phyloP scores from a whole-genome alignment of 2,113 vertebrate genomes.

The Paradoxurus hermaphroditus region DNA sequence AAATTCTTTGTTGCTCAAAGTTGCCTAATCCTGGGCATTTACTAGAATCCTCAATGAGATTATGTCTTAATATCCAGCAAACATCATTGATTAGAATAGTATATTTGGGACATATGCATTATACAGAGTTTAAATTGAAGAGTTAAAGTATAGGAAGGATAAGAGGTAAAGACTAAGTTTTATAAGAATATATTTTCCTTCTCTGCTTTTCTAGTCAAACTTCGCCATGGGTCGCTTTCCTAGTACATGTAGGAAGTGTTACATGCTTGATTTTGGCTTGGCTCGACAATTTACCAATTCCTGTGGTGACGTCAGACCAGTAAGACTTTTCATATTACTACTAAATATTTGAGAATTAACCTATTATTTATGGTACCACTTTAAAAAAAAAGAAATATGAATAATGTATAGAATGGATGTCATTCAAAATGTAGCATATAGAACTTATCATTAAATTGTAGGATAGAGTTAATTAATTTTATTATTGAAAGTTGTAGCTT shows the following conservation, averaged over 20 bases:
- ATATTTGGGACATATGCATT: neutral
- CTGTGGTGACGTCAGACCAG: conserved; percentile 97
- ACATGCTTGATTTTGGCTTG: conserved; percentile 99
- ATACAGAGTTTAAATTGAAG: conserved; percentile 21
- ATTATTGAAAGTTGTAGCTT: neutral
- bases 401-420: conserved; percentile 27
- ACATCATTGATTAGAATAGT: neutral
- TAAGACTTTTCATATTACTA: conserved; percentile 83
- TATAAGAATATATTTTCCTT: conserved; percentile 40
- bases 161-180: conserved; percentile 22
- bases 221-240: conserved; percentile 99
- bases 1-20: conserved; percentile 18
- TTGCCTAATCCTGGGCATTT: conserved; percentile 2
- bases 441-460: conserved; percentile 18
- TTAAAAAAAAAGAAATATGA: neutral
- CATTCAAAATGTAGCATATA: neutral
- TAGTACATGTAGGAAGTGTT: conserved; percentile 97
- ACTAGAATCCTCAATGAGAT: neutral
- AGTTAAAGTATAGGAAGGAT: neutral
- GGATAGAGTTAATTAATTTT: neutral
- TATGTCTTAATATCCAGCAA: conserved; percentile 13
- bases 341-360: conserved; percentile 50
- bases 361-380: conserved; percentile 42
- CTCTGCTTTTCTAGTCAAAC: conserved; percentile 90
- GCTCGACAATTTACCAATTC: conserved; percentile 99